Evolutionary conservation across 2,888 invertebrate species (phyloP), one percentile per base, ranked within the genome.

Genomic region (Hirtodrosophila histrioides): DNA sequence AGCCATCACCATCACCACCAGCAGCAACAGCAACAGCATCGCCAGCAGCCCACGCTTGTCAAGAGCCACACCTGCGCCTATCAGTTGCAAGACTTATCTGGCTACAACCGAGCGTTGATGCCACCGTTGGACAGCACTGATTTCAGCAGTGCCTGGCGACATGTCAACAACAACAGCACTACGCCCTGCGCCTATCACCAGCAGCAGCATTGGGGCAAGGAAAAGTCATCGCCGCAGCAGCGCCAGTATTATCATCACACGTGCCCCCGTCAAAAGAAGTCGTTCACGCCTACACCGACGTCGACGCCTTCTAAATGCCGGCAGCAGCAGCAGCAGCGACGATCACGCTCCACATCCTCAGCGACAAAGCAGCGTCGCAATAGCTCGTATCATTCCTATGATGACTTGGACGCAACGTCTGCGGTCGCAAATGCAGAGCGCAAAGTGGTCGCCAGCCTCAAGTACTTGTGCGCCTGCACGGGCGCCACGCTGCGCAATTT

Each of bases 391-490:
- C 89, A 89, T 76, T 90, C 89, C 50, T 89, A 85, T 29, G 89
- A 89, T 55, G 89, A 89, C 68, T 67, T 89, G 57, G 89, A 89
- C 64, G 77, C 86, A 48, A 48, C 81, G 6, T 86, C 82, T 2
- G 75, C 86, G 24, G 86, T 84, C 27, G 50, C 70, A 4, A 76
- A 71, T 37, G 78, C 83, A 8, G 89, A 90, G 41, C 77, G 82
- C 24, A 89, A 85, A 73, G 85, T 87, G 50, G 86, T 89, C 60
- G 79, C 85, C 64, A 90, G 89, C 43, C 78, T 91, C 23, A 91
- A 89, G 65, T 90, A 90, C 76, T 78, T 91, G 37, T 91, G 91
- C 55, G 88, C 90, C 68, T 91, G 91, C 69, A 90, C 90, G 3
- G 90, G 90, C 11, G 90, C 89, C 58, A 91, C 90, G 1, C 67